Evolutionary conservation across 2,797 vertebrate genomes (phyloP).

Genomic region (Neoniphon sammara): DNA sequence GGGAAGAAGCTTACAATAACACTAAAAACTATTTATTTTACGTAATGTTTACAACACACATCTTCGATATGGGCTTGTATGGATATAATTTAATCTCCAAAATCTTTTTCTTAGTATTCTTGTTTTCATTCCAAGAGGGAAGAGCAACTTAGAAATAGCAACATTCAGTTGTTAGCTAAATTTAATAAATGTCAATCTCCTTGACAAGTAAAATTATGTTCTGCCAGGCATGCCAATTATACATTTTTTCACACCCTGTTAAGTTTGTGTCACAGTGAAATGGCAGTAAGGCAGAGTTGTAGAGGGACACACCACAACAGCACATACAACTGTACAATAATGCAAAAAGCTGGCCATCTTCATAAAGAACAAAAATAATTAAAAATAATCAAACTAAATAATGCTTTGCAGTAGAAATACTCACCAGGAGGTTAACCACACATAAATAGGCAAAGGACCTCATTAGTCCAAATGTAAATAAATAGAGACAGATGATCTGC

Average conservation of each 20-base stretch:
- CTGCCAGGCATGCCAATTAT: slow-evolving; percentile 34
- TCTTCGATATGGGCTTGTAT: not conserved
- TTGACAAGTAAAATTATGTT: slow-evolving; percentile 44
- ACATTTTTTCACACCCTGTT: slow-evolving; percentile 41
- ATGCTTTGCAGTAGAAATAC: slow-evolving; percentile 27
- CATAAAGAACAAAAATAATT: slow-evolving; percentile 17
- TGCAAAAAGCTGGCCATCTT: not conserved
- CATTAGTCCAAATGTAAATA: slow-evolving; percentile 64
- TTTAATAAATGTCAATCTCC: slow-evolving; percentile 59
- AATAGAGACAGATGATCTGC: slow-evolving; percentile 48
- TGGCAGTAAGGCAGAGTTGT: slow-evolving; percentile 19
- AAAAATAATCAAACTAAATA: slow-evolving; percentile 9
- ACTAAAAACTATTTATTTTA: not conserved
- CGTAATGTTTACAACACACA: not conserved
- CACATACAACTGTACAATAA: slow-evolving; percentile 5
- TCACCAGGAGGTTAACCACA: slow-evolving; percentile 53
- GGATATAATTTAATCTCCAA: not conserved
- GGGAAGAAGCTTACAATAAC: not conserved
- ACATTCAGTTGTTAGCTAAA: slow-evolving; percentile 33
- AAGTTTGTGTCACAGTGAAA: slow-evolving; percentile 54
- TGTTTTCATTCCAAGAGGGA: not conserved
- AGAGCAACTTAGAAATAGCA: slow-evolving; percentile 11
- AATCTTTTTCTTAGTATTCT: slow-evolving; percentile 6
- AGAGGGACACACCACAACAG: not conserved
- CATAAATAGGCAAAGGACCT: slow-evolving; percentile 40